These are phyloP conservation scores for Cerastis leucographa DNA, from an alignment of 2,888 invertebrate species.

Conservation along the genomic window DNA sequence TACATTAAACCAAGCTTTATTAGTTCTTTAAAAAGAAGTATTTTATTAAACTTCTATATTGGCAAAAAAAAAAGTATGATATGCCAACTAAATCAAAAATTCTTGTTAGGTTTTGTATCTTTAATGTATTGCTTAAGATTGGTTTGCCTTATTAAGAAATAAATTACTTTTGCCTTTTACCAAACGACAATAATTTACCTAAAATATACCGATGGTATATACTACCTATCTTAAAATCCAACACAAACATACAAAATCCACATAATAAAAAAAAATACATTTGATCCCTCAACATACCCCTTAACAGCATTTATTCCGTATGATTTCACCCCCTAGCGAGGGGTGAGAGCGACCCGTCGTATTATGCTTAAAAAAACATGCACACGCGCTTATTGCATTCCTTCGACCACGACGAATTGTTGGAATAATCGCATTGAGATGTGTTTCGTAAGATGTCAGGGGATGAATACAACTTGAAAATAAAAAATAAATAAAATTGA, in stretches of 20 bases:
- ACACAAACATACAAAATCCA: background rate
- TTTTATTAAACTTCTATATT: no score
- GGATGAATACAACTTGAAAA: no score
- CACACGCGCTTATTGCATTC: conserved; percentile 56
- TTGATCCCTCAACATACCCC: conserved; percentile 31
- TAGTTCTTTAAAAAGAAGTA: no score
- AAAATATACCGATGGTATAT: background rate
- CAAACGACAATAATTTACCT: background rate
- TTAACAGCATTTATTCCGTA: conserved; percentile 66
- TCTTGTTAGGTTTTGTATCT: background rate
- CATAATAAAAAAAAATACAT: conserved; percentile 4
- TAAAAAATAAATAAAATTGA: no score
- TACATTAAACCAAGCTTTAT: no score
- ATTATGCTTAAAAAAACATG: conserved; percentile 59
- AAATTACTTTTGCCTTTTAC: background rate
- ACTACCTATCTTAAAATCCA: background rate
- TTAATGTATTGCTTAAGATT: background rate
- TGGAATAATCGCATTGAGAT: conserved; percentile 36
- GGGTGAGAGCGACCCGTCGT: conserved; percentile 41
- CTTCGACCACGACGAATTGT: conserved; percentile 24
- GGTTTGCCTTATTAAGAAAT: background rate
- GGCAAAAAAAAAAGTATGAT: no score
- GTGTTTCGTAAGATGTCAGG: conserved; percentile 12
- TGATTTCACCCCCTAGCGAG: conserved; percentile 62
- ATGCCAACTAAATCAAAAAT: background rate